These are phyloP conservation scores for Tauraco hartlaubi DNA, from an alignment of 2,797 vertebrate species.

Conservation along the genomic window DNA sequence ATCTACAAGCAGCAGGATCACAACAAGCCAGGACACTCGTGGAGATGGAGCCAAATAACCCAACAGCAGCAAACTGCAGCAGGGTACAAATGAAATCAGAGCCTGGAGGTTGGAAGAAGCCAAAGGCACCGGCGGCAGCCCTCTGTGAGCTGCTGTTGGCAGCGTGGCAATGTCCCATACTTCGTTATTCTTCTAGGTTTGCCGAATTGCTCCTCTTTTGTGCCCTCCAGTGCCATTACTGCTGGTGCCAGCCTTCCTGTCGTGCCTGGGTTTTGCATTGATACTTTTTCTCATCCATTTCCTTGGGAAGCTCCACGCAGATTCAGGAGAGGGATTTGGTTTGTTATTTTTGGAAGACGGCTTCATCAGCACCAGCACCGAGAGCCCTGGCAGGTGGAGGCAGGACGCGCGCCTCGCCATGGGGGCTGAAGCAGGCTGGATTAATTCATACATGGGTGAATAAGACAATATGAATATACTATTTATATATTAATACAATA, in stretches of 20 bases:
- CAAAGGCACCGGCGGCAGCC: background rate
- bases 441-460: background rate
- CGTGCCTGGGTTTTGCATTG: background rate
- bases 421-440: background rate
- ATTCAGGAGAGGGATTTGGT: background rate
- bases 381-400: background rate
- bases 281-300: background rate
- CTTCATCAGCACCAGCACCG: background rate
- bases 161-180: accelerated
- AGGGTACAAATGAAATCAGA: background rate
- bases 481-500: background rate
- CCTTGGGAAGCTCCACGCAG: background rate
- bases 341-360: background rate
- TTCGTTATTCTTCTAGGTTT: background rate
- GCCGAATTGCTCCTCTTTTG: background rate
- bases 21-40: background rate
- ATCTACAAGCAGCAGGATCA: background rate
- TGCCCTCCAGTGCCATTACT: background rate
- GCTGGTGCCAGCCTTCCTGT: background rate
- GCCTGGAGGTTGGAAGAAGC: background rate
- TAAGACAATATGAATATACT: background rate
- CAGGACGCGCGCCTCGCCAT: background rate
- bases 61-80: background rate
- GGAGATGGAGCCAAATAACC: background rate
- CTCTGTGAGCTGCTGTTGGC: background rate